These are phyloP conservation scores for Bos javanicus DNA, from an alignment of 2,113 vertebrate genomes.

Conservation along the genomic window DNA sequence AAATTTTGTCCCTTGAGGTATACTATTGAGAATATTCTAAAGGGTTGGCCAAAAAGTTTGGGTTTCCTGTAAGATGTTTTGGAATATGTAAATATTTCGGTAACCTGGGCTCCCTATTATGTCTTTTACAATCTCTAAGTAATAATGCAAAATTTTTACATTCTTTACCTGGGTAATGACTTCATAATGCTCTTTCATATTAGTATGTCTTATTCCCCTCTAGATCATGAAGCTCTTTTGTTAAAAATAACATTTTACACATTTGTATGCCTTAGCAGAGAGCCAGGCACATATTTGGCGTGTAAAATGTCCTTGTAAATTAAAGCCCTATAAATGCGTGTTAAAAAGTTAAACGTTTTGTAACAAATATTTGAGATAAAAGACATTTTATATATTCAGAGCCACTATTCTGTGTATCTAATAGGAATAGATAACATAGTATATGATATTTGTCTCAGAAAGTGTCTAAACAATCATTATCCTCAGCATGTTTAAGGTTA, in stretches of 20 bases:
- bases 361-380: background rate
- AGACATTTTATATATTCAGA: background rate
- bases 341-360: background rate
- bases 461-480: background rate
- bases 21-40: background rate
- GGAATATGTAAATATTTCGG: background rate
- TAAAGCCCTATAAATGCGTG: background rate
- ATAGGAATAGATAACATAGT: background rate
- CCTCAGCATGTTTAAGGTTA: background rate
- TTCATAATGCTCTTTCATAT: background rate
- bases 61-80: background rate
- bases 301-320: background rate
- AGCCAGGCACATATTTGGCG: background rate
- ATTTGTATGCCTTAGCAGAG: background rate
- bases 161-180: background rate
- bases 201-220: background rate
- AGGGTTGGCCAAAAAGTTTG: background rate
- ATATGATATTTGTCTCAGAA: background rate
- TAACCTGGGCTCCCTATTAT: background rate
- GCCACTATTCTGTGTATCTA: background rate
- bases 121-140: background rate
- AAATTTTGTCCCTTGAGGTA: background rate
- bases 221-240: background rate
- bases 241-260: conserved; percentile 3
- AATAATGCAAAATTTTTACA: background rate